Conservation (phyloP, 2,888 invertebrate genomes). For the Loripinus fragilis region DNA sequence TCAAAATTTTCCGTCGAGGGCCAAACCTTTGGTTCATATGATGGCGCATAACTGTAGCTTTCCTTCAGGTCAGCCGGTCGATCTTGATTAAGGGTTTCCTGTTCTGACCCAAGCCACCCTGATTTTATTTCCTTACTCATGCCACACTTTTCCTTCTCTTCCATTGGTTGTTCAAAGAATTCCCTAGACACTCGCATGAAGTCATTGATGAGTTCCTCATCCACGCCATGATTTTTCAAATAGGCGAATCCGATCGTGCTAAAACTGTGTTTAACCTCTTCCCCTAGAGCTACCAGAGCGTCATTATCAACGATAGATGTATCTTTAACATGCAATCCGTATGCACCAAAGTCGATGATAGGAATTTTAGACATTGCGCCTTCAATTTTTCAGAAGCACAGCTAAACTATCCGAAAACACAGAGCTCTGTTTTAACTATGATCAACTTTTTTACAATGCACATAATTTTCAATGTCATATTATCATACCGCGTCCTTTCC, state of each 20-base stretch:
- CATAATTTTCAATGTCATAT: no score
- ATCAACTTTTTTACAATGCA: no score
- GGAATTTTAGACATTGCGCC: no score
- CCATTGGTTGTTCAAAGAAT: slow-evolving; percentile 52
- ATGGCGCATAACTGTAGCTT: slow-evolving; percentile 47
- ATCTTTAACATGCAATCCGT: not conserved
- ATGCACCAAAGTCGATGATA: slow-evolving; percentile 23
- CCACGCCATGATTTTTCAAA: slow-evolving; percentile 57
- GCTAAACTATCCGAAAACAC: no score
- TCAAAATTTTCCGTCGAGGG: slow-evolving; percentile 30
- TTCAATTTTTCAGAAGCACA: no score
- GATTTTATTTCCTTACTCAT: slow-evolving; percentile 34
- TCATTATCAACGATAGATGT: not conserved
- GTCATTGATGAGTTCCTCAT: slow-evolving; percentile 20
- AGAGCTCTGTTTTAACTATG: no score
- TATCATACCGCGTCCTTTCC: no score
- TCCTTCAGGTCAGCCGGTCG: slow-evolving; percentile 54
- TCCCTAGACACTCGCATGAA: slow-evolving; percentile 32
- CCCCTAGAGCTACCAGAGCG: slow-evolving; percentile 24
- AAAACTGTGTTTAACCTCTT: slow-evolving; percentile 46
- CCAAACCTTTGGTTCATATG: slow-evolving; percentile 31
- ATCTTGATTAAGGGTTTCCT: slow-evolving; percentile 46
- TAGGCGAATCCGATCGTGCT: slow-evolving; percentile 58
- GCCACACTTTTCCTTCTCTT: slow-evolving; percentile 46
- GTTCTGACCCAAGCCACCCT: slow-evolving; percentile 56